Conservation (phyloP, 2,888 invertebrate species). For the Sepioteuthis lessoniana region DNA sequence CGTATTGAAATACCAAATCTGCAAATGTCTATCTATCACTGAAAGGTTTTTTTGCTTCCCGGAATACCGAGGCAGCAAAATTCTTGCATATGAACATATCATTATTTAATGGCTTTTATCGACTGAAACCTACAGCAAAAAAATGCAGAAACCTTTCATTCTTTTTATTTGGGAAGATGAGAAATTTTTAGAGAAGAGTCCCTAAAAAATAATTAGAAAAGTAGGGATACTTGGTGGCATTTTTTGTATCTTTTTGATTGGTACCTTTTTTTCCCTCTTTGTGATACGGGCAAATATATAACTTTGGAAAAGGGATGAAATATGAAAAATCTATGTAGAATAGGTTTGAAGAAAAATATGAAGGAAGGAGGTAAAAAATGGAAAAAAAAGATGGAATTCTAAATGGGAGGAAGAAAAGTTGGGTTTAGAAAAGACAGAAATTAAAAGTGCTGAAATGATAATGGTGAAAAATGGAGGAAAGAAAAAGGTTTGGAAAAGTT, state of each 20-base stretch:
- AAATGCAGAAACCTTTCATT: neutral
- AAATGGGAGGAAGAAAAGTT: no score
- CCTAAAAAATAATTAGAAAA: neutral
- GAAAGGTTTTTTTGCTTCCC: neutral
- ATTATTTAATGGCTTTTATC: constrained; percentile 21
- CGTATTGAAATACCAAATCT: neutral
- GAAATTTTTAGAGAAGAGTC: neutral
- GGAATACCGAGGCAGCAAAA: neutral
- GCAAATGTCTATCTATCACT: neutral
- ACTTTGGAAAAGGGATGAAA: neutral
- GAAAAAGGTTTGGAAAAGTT: no score
- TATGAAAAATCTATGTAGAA: neutral
- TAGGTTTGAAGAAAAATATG: neutral
- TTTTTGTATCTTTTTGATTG: neutral
- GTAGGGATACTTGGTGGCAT: neutral
- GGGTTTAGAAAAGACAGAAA: no score
- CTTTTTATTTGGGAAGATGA: neutral
- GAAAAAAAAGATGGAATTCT: no score
- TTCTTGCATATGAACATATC: neutral
- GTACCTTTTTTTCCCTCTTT: neutral
- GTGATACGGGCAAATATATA: no score
- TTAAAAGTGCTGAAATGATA: no score
- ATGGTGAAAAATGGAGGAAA: no score
- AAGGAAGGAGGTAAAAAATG: no score
- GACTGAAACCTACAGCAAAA: neutral